These are phyloP conservation scores for Bombus breviceps DNA, from an alignment of 1,140 invertebrate species.

Conservation along the genomic window DNA sequence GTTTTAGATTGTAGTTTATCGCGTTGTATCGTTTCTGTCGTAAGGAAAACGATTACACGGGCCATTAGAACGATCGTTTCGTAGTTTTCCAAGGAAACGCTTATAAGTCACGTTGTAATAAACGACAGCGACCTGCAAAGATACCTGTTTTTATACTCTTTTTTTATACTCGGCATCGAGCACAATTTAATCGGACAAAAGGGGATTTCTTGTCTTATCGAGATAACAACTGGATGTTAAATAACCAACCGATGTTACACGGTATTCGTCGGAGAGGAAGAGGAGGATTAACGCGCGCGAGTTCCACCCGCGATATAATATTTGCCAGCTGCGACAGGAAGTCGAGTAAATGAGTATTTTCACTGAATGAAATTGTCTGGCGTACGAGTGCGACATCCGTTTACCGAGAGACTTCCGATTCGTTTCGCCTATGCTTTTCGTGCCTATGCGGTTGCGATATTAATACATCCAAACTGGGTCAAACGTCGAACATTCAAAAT, in stretches of 20 bases:
- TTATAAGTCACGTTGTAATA: too few relatives aligned
- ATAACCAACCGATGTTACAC: not conserved
- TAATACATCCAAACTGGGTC: slow-evolving; percentile 12
- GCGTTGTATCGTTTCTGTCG: not conserved
- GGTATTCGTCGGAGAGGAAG: slow-evolving; percentile 2
- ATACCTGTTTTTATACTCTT: not conserved
- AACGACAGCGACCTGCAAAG: too few relatives aligned
- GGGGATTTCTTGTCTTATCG: slow-evolving; percentile 1
- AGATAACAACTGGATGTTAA: slow-evolving; percentile 21
- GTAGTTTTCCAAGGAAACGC: not conserved
- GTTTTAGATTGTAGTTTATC: not conserved
- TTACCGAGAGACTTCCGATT: slow-evolving; percentile 2
- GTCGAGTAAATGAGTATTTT: slow-evolving; percentile 47
- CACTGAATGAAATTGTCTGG: slow-evolving; percentile 50
- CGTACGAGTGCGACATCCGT: slow-evolving; percentile 22
- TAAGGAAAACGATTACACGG: too few relatives aligned
- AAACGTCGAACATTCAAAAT: not conserved
- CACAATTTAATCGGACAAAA: slow-evolving; percentile 3
- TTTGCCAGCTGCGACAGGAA: slow-evolving; percentile 52
- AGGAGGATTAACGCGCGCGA: slow-evolving; percentile 34
- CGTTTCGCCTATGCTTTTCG: not conserved
- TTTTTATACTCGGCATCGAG: not conserved
- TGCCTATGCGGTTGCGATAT: not conserved
- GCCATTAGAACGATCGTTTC: not conserved
- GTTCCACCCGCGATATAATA: slow-evolving; percentile 36